Evolutionary conservation across 2,888 invertebrate species (phyloP), one percentile per base, ranked within the genome.

Genomic region (Chesias legatella): DNA sequence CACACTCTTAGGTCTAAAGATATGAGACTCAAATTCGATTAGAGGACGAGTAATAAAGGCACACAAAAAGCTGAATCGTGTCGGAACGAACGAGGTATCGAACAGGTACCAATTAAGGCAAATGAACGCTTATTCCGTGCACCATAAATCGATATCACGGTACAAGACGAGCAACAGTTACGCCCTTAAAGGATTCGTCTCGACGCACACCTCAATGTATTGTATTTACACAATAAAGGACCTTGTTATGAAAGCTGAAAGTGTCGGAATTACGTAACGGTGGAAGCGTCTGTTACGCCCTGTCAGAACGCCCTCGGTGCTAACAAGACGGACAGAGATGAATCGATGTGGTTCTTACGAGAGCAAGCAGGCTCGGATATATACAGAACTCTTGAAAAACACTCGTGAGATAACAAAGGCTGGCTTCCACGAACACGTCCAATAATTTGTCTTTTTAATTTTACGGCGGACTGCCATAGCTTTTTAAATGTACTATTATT

Each of bases 401-500:
- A 86, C 88, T 86, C 83, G 84, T 82, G 82, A 81, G 81, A 85
- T 88, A 86, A 88, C 88, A 88, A 86, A 86, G 82, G 79, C 79
- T 75, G 69, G 73, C 76, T 86, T 88, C 88, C 80, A 84, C 81
- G 88, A 86, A 88, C 79, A 85, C 80, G 82, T 84, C 75, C 83
- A 83, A 88, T 88, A 88, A 88, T 86, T 88, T 88, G 86, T 86
- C 86, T 85, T 88, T 88, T 88, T 86, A 86, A 88, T 86, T 86
- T 88, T 82, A 85, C 81, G 73, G 74, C 79, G 79, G 82, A 83
- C 83, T 83, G 81, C 72, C 77, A 79, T 82, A 73, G 82, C 79
- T 81, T 80, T 85, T 77, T 77, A 83, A 55, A 80, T 80, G 74
- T 75, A 71, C 38, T 70, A 71, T 79, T 78, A 79, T 73, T 78